Evolutionary conservation across 2,113 vertebrate species (phyloP), one percentile per base, ranked within the genome.

Genomic region (Cinclus mexicanus): DNA sequence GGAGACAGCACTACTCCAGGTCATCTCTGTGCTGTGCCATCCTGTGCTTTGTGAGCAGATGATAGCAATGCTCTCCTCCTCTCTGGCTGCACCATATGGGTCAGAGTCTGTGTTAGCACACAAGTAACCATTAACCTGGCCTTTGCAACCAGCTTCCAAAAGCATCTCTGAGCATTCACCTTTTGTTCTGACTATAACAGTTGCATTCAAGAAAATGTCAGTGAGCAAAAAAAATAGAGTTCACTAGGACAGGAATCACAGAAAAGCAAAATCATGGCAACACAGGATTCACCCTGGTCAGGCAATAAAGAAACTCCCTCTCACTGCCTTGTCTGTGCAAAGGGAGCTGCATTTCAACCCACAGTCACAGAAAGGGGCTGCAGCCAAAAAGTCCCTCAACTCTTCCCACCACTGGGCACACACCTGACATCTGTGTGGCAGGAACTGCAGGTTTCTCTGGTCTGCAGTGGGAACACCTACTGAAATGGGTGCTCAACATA

Each of bases 71-170:
- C 65, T 78, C 56, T 71, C 50, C 57, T 26, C 23, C 0, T 1
- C 49, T 14, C 75, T 23, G 86, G 80, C 78, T 75, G 92, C 82
- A 46, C 31, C 3, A 21, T 8, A 0, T 85, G 82, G 97, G 96
- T 97, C 97, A 96, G 97, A 94, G 97, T 97, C 92, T 94, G 60
- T 95, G 96, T 96, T 96, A 95, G 90, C 90, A 80, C 77, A 95
- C 44, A 19, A 78, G 79, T 95, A 97, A 97, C 97, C 93, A 96
- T 97, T 97, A 97, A 97, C 94, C 94, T 47, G 79, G 81, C 81
- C 89, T 87, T 91, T 83, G 74, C 85, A 2, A 11, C 86, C 6
- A 4, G 55, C 69, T 94, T 84, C 90, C 90, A 89, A 74, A 95
- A 90, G 9, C 76, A 47, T 87, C 71, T 92, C 52, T 93, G 87